These are phyloP conservation scores for Tinea pellionella DNA, from an alignment of 2,888 invertebrate genomes.

Conservation along the genomic window DNA sequence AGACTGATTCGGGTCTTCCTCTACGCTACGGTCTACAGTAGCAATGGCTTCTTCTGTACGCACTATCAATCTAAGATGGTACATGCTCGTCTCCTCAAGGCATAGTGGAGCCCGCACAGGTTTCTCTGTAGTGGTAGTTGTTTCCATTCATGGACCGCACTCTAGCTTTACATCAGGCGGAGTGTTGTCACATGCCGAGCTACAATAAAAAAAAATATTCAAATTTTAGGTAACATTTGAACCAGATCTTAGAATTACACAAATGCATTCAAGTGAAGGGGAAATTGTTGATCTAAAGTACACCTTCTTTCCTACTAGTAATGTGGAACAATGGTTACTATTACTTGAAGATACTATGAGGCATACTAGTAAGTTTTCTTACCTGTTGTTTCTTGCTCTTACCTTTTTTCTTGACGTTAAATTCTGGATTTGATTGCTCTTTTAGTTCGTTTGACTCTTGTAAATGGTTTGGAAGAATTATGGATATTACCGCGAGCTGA, in stretches of 20 bases:
- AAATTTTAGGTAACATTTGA: slow-evolving; percentile 73
- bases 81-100: too few relatives aligned
- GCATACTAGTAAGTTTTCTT: slow-evolving; percentile 60
- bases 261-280: slow-evolving; percentile 82
- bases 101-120: too few relatives aligned
- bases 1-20: too few relatives aligned
- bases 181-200: too few relatives aligned
- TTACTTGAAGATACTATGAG: slow-evolving; percentile 77
- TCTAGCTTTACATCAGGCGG: too few relatives aligned
- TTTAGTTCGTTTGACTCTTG: slow-evolving; percentile 49
- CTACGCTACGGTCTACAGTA: too few relatives aligned
- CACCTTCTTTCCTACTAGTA: slow-evolving; percentile 75
- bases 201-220: too few relatives aligned
- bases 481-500: slow-evolving; percentile 53
- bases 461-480: slow-evolving; percentile 43
- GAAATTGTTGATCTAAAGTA: slow-evolving; percentile 77
- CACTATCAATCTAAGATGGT: too few relatives aligned
- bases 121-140: too few relatives aligned
- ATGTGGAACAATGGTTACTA: slow-evolving; percentile 81
- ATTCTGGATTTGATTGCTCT: not conserved
- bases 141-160: too few relatives aligned
- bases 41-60: too few relatives aligned
- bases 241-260: slow-evolving; percentile 74
- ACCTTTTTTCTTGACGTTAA: not conserved
- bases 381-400: not conserved